phyloP scores from a whole-genome alignment of 2,113 vertebrate genomes.

The Chaenogobius annularis region DNA sequence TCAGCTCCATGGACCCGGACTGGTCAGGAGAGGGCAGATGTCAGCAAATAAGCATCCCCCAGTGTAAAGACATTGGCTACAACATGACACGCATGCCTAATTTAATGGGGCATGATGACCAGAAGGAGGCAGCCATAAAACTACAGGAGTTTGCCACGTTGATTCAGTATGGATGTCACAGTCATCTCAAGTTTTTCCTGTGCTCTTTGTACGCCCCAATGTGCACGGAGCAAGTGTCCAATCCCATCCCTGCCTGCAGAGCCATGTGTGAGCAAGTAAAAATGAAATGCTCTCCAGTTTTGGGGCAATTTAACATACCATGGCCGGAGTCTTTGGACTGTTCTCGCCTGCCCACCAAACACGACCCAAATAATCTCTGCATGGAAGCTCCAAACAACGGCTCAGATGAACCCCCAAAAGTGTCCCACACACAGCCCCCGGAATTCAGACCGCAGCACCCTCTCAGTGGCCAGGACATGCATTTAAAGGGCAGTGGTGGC shows the following conservation, averaged over 20 bases:
- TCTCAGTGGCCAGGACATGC: slow-evolving; percentile 78
- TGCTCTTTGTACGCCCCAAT: slow-evolving; percentile 96
- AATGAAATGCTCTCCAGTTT: slow-evolving; percentile 89
- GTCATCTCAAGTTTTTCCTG: slow-evolving; percentile 93
- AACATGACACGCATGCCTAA: slow-evolving; percentile 96
- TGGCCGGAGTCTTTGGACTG: slow-evolving; percentile 97
- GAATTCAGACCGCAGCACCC: slow-evolving; percentile 86
- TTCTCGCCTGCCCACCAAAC: slow-evolving; percentile 90
- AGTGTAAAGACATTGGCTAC: slow-evolving; percentile 97
- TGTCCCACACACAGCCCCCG: slow-evolving; percentile 86
- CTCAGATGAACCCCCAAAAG: slow-evolving; percentile 84
- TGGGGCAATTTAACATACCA: slow-evolving; percentile 93
- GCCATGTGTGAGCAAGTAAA: slow-evolving; percentile 97
- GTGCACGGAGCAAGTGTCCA: slow-evolving; percentile 98
- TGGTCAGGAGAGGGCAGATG: slow-evolving; percentile 89
- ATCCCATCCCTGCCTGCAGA: slow-evolving; percentile 93
- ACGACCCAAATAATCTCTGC: slow-evolving; percentile 95
- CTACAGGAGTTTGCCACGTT: slow-evolving; percentile 91
- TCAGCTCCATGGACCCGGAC: slow-evolving; percentile 89
- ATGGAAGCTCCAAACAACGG: slow-evolving; percentile 97
- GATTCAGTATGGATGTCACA: slow-evolving; percentile 89
- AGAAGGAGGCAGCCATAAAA: slow-evolving; percentile 87
- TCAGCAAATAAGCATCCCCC: slow-evolving; percentile 91
- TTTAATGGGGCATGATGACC: slow-evolving; percentile 88
- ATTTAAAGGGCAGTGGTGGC: slow-evolving; percentile 75